Conservation (phyloP, 2,888 invertebrate species). For the Synanthedon andrenaeformis region DNA sequence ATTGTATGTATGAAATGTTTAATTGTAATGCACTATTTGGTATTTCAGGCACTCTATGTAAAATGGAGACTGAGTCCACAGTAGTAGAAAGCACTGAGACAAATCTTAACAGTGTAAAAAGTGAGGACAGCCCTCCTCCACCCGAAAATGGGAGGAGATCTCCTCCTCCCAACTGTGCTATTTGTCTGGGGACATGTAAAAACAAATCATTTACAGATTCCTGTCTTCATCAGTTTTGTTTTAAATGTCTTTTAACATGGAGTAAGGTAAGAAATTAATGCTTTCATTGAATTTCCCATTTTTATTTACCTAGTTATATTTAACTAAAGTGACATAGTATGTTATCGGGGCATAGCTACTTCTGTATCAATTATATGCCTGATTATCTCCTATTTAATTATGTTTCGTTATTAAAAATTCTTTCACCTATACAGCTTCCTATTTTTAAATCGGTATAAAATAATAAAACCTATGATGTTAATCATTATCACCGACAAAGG, state of each 20-base stretch:
- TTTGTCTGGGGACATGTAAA: constrained; percentile 87
- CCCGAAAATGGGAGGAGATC: constrained; percentile 58
- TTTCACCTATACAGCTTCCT: too few species aligned
- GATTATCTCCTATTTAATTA: not conserved
- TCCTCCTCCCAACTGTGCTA: constrained; percentile 91
- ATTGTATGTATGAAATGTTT: too few species aligned
- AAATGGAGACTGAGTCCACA: constrained; percentile 42
- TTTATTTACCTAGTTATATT: constrained; percentile 1
- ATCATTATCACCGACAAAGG: too few species aligned
- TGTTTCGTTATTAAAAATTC: too few species aligned
- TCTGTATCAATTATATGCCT: not conserved
- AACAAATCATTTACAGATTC: constrained; percentile 94
- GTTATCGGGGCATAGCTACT: constrained; percentile 1
- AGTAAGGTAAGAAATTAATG: constrained; percentile 74
- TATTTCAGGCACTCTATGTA: too few species aligned
- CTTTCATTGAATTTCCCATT: not conserved
- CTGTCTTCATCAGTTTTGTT: constrained; percentile 95
- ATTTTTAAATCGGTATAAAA: too few species aligned
- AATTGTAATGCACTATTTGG: too few species aligned
- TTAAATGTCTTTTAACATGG: constrained; percentile 92
- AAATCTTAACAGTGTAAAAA: constrained; percentile 56
- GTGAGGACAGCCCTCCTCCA: constrained; percentile 60
- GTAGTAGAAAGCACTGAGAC: constrained; percentile 43
- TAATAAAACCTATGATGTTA: too few species aligned
- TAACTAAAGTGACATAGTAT: constrained; percentile 8